These are phyloP conservation scores for Allygus modestus DNA, from an alignment of 2,888 invertebrate genomes.

Conservation along the genomic window DNA sequence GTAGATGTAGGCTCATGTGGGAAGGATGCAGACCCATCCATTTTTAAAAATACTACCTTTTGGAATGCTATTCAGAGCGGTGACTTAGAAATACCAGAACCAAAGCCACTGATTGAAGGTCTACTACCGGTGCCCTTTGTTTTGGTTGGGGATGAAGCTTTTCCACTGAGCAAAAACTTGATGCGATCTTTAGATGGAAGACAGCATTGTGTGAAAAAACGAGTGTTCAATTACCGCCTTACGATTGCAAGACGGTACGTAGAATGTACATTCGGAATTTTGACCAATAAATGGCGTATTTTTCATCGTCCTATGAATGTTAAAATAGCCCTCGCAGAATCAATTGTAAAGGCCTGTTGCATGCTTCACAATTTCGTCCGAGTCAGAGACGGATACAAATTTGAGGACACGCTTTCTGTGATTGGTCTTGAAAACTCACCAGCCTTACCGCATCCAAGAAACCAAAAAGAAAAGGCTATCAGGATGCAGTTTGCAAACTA, in stretches of 20 bases:
- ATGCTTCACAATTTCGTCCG: slow-evolving; percentile 68
- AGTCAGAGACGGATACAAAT: slow-evolving; percentile 66
- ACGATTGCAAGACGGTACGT: slow-evolving; percentile 68
- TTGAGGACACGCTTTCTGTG: slow-evolving; percentile 65
- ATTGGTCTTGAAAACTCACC: slow-evolving; percentile 4
- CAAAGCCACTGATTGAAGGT: no score
- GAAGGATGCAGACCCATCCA: not conserved
- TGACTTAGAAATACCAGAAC: no score
- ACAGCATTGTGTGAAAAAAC: slow-evolving; percentile 65
- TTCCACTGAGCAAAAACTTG: slow-evolving; percentile 58
- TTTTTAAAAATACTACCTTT: slow-evolving; percentile 34
- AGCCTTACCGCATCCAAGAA: not conserved
- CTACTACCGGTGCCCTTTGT: slow-evolving; percentile 66
- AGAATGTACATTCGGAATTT: slow-evolving; percentile 70
- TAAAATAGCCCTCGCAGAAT: slow-evolving; percentile 68
- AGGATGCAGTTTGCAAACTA: not conserved
- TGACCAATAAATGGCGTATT: slow-evolving; percentile 72
- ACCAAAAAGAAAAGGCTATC: not conserved
- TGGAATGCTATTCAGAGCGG: not conserved
- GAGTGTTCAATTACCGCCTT: slow-evolving; percentile 70
- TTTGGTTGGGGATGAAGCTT: slow-evolving; percentile 71
- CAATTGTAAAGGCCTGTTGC: slow-evolving; percentile 70
- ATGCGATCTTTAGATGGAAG: slow-evolving; percentile 61
- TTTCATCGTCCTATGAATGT: slow-evolving; percentile 71
- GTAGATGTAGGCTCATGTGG: slow-evolving; percentile 56